These are phyloP conservation scores for Irena cyanogastra DNA, from an alignment of 2,113 vertebrate genomes.

Conservation along the genomic window DNA sequence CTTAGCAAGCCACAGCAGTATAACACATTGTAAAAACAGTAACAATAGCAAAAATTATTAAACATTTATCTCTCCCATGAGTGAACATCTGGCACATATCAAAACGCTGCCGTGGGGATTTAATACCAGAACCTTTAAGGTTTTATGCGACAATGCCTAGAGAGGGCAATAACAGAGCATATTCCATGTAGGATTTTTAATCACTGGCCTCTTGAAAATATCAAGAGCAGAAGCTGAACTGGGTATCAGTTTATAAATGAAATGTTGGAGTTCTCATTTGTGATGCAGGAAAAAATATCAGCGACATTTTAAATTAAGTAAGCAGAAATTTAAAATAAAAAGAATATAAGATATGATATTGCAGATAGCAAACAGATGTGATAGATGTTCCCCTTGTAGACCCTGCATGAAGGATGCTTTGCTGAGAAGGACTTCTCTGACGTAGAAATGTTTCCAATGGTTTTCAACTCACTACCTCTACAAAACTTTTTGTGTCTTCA, in stretches of 20 bases:
- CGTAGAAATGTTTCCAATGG: neutral
- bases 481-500: neutral
- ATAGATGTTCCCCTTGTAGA: neutral
- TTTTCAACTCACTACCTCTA: neutral
- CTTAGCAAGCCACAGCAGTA: constrained; percentile 22
- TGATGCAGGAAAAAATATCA: neutral
- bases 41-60: constrained; percentile 87
- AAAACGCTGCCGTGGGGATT: constrained; percentile 75
- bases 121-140: constrained; percentile 72
- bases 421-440: neutral
- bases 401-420: neutral
- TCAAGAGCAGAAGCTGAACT: constrained; percentile 44
- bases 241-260: constrained; percentile 49
- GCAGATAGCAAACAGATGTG: neutral
- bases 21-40: constrained; percentile 75
- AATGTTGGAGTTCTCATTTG: constrained; percentile 7
- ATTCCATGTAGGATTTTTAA: constrained; percentile 53
- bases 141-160: constrained; percentile 71
- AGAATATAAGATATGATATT: neutral
- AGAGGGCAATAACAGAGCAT: constrained; percentile 55
- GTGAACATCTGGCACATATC: constrained; percentile 77
- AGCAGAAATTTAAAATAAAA: neutral
- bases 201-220: constrained; percentile 64
- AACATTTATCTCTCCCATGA: constrained; percentile 83
- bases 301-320: constrained; percentile 15